Conservation (phyloP, 2,113 vertebrate genomes). For the Tympanuchus pallidicinctus region DNA sequence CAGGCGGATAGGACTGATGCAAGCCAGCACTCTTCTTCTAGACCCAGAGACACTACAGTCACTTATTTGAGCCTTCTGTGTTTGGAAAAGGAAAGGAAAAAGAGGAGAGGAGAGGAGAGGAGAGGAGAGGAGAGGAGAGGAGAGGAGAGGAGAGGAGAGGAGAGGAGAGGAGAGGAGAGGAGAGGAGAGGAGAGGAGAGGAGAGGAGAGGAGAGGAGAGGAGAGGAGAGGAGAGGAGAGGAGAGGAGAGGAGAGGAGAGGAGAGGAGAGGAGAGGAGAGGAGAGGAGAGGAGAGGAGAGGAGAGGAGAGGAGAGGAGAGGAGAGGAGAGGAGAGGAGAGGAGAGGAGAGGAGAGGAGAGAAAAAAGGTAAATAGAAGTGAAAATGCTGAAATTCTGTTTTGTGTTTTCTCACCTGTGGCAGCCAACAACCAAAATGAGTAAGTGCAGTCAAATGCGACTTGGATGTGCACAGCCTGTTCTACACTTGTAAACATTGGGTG, state of each 20-base stretch:
- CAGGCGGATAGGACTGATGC: background rate
- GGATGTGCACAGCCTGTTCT: background rate
- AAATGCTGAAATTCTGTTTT: constrained; percentile 8
- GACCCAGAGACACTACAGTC: background rate
- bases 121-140: background rate
- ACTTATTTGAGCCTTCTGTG: background rate
- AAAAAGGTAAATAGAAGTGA: constrained; percentile 4
- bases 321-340: too few species aligned
- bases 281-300: background rate
- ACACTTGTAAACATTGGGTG: background rate
- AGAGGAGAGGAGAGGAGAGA: background rate
- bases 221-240: too few species aligned
- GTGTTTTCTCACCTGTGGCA: background rate
- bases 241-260: too few species aligned
- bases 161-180: too few species aligned
- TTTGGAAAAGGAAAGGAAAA: background rate
- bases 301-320: too few species aligned
- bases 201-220: background rate
- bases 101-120: too few species aligned
- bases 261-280: background rate
- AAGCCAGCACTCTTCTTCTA: background rate
- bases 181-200: too few species aligned
- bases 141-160: too few species aligned
- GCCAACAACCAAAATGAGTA: background rate
- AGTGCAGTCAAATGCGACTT: background rate